These are phyloP conservation scores for Bubo scandiacus DNA, from an alignment of 2,113 vertebrate species.

Conservation along the genomic window DNA sequence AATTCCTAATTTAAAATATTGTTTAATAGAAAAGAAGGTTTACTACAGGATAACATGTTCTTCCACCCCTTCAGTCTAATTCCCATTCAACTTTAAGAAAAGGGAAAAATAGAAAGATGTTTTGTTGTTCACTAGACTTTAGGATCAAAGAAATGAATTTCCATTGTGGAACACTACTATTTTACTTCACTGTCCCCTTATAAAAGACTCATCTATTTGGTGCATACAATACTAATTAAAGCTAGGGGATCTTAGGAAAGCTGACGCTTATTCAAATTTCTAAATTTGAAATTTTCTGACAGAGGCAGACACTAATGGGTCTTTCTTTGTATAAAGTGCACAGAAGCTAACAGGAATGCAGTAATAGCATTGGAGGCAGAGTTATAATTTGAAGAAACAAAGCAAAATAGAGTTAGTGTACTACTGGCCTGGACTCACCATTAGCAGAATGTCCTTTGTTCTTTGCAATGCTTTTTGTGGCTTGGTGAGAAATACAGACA, in stretches of 20 bases:
- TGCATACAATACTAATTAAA: neutral
- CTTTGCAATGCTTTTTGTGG: neutral
- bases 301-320: neutral
- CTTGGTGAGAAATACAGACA: neutral
- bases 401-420: neutral
- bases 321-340: neutral
- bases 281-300: conserved; percentile 11
- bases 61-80: neutral
- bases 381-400: neutral
- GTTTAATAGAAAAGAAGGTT: neutral
- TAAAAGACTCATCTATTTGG: neutral
- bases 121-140: neutral
- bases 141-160: conserved; percentile 35
- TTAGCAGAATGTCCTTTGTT: neutral
- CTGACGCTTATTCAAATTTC: neutral
- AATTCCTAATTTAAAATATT: conserved; percentile 50
- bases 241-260: neutral
- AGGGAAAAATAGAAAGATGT: neutral
- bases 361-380: neutral
- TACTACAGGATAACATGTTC: neutral
- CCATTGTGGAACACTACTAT: neutral
- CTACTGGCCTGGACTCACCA: neutral
- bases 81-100: neutral
- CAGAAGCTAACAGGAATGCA: neutral
- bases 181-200: conserved; percentile 18